These are phyloP conservation scores for Musca domestica DNA, from an alignment of 1,140 invertebrate species.

Conservation along the genomic window DNA sequence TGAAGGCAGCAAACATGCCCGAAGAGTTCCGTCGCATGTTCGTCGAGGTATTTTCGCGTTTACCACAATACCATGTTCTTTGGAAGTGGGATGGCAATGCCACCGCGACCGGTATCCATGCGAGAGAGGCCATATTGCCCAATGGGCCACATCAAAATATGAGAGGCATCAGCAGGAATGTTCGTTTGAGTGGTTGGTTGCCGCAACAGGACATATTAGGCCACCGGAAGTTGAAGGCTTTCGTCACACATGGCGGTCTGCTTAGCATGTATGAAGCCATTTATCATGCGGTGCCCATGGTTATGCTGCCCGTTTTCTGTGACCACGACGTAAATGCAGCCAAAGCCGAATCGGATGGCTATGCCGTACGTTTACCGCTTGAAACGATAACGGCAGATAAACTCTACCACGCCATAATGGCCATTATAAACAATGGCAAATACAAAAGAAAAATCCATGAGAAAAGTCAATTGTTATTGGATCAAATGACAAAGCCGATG, in stretches of 20 bases:
- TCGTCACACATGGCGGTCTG: conserved; percentile 77
- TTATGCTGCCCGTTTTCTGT: conserved; percentile 69
- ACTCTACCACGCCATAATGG: conserved; percentile 52
- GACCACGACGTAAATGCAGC: conserved; percentile 73
- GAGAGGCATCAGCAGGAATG: conserved; percentile 54
- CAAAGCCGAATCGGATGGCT: conserved; percentile 64
- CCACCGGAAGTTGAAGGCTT: conserved; percentile 69
- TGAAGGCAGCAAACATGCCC: conserved; percentile 69
- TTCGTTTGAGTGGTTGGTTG: conserved; percentile 68
- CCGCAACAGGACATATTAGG: conserved; percentile 77
- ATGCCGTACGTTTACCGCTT: conserved; percentile 55
- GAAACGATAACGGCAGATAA: conserved; percentile 50
- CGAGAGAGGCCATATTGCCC: conserved; percentile 59
- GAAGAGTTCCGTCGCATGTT: conserved; percentile 63
- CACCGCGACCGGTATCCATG: conserved; percentile 54
- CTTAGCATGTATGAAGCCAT: conserved; percentile 75
- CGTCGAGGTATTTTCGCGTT: conserved; percentile 63
- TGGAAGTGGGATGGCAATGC: conserved; percentile 72
- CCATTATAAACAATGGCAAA: conserved; percentile 55
- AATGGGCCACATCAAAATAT: conserved; percentile 61
- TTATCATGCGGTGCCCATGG: conserved; percentile 71
- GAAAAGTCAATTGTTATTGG: conserved; percentile 52
- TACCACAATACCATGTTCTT: conserved; percentile 66
- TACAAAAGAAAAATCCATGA: conserved; percentile 36
- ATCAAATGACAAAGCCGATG: conserved; percentile 62